Evolutionary conservation across 1,140 invertebrate species (phyloP).

Genomic region (Polyergus mexicanus): DNA sequence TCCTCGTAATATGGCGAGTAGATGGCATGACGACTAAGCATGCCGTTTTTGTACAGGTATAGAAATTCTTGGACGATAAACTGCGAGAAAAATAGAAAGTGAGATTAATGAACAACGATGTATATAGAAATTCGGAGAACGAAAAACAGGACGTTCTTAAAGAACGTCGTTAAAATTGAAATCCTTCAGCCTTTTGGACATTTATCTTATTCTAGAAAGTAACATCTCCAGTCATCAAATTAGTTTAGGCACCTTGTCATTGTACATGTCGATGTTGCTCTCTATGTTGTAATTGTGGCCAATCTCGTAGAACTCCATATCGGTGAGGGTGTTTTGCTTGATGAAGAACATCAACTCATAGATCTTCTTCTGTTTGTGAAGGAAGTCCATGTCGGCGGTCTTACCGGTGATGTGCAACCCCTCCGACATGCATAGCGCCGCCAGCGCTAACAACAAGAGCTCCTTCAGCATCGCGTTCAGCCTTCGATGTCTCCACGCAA

Average conservation of each 20-base stretch:
- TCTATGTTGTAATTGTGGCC: constrained; percentile 87
- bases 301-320: constrained; percentile 85
- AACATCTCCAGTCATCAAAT: neutral
- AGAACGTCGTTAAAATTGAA: neutral
- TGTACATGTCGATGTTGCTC: constrained; percentile 86
- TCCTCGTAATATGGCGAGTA: constrained; percentile 89
- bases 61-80: constrained; percentile 88
- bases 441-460: constrained; percentile 55
- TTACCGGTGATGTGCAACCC: neutral
- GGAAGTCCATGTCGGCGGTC: constrained; percentile 77
- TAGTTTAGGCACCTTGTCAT: constrained; percentile 74
- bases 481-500: neutral
- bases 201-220: no score
- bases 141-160: neutral
- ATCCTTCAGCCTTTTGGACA: neutral
- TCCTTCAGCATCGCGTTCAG: constrained; percentile 63
- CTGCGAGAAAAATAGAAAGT: constrained; percentile 80
- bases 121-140: neutral
- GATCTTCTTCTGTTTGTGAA: constrained; percentile 88
- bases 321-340: constrained; percentile 86
- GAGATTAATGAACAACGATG: neutral
- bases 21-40: constrained; percentile 87
- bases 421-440: constrained; percentile 45
- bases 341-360: constrained; percentile 89
- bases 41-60: constrained; percentile 86